These are phyloP conservation scores for Telenomus remus DNA, from an alignment of 1,140 invertebrate species.

Conservation along the genomic window DNA sequence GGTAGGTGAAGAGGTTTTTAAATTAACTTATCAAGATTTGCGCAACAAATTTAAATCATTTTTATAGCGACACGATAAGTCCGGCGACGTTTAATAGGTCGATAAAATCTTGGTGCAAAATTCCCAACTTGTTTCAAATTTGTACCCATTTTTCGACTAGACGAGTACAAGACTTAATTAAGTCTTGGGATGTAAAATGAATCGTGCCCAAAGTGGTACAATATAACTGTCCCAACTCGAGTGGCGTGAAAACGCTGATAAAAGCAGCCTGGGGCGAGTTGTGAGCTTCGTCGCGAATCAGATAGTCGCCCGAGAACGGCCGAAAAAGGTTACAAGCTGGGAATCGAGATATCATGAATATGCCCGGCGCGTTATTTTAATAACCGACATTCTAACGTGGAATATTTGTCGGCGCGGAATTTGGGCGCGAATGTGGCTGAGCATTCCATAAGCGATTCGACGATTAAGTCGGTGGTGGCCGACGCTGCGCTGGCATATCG, in stretches of 20 bases:
- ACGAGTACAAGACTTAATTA: not conserved
- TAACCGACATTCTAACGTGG: constrained; percentile 42
- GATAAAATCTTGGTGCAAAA: too few relatives aligned
- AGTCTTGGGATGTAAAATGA: not conserved
- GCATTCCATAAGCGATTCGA: constrained; percentile 28
- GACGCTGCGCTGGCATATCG: constrained; percentile 26
- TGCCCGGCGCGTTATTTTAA: constrained; percentile 25
- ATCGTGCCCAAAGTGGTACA: not conserved
- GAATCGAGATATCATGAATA: constrained; percentile 31
- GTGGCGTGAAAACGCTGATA: not conserved
- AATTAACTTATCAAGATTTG: too few relatives aligned
- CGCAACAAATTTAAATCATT: too few relatives aligned
- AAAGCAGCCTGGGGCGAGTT: too few relatives aligned
- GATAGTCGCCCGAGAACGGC: too few relatives aligned
- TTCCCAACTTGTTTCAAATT: too few relatives aligned
- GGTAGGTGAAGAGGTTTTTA: too few relatives aligned
- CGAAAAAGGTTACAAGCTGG: not conserved
- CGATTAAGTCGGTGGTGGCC: constrained; percentile 35
- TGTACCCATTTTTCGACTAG: too few relatives aligned
- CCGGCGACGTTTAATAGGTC: too few relatives aligned
- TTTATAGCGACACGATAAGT: too few relatives aligned
- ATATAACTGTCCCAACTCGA: too few relatives aligned
- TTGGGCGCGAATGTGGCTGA: constrained; percentile 25
- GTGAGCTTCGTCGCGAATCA: too few relatives aligned
- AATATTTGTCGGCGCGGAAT: constrained; percentile 40